Evolutionary conservation across 1,140 invertebrate genomes (phyloP).

Genomic region (Scaptomyza pallida): DNA sequence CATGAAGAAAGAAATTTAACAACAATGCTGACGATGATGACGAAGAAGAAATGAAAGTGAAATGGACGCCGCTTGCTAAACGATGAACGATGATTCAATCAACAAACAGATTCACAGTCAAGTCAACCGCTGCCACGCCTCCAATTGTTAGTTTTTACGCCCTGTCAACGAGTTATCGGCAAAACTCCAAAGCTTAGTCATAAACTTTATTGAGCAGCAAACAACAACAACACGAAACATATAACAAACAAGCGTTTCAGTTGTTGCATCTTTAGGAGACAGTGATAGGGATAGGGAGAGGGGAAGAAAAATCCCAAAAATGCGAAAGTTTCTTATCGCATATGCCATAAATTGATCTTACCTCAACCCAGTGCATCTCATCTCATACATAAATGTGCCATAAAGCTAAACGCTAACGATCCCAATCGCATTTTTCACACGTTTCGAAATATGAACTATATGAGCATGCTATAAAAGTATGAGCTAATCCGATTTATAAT

Average conservation of each 20-base stretch:
- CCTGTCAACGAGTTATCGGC: slow-evolving; percentile 22
- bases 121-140: slow-evolving; percentile 21
- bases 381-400: slow-evolving; percentile 55
- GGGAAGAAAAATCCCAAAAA: slow-evolving; percentile 40
- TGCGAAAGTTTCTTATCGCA: slow-evolving; percentile 65
- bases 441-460: slow-evolving; percentile 10
- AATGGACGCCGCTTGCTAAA: slow-evolving; percentile 23
- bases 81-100: slow-evolving; percentile 57
- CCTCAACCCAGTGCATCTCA: slow-evolving; percentile 17
- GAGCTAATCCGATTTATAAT: not conserved
- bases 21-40: slow-evolving; percentile 5
- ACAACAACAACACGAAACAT: not conserved
- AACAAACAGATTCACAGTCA: not conserved
- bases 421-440: slow-evolving; percentile 34
- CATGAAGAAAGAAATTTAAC: slow-evolving; percentile 44
- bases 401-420: slow-evolving; percentile 28
- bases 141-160: not conserved
- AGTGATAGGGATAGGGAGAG: no score
- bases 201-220: slow-evolving; percentile 28
- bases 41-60: slow-evolving; percentile 42
- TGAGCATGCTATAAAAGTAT: not conserved
- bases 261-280: slow-evolving; percentile 6
- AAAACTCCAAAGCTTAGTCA: slow-evolving; percentile 31
- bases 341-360: slow-evolving; percentile 14
- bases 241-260: not conserved